Base-by-base conservation (phyloP, 2,888 invertebrate species). In the Drosophila ezoana region DNA sequence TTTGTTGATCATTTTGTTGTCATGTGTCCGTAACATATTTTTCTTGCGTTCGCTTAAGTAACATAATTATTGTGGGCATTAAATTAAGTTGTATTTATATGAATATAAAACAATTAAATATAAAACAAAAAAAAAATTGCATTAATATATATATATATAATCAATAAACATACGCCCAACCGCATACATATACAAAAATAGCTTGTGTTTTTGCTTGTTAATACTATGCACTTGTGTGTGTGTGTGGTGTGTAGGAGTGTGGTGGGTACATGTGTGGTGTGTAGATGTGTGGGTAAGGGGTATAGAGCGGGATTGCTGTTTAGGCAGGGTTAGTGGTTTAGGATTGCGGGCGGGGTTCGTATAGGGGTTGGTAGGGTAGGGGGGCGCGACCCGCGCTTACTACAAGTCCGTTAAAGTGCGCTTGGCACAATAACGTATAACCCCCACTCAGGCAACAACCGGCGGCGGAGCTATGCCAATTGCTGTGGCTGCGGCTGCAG, bases 381-480 rank as follows among this genome's bases (percentile, higher is more conserved):
- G 53, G 13, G 38, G 52, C 51, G 76, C 79, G 76, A 54, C 76
- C 76, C 66, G 81, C 75, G 77, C 75, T 80, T 81, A 81, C 80
- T 90, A 90, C 79, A 90, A 90, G 75, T 90, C 89, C 86, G 89
- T 90, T 81, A 90, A 59, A 76, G 81, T 84, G 76, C 88, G 89
- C 68, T 90, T 90, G 67, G 90, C 90, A 79, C 90, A 90, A 81
- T 89, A 90, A 79, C 90, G 90, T 85, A 90, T 90, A 57, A 90
- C 90, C 89, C 90, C 90, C 90, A 90, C 90, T 90, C 90, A 90
- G 90, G 90, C 90, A 90, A 90, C 90, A 75, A 90, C 90, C 32
- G 90, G 90, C 14, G 90, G 90, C 57, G 88, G 88, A 44, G 86
- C 76, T 85, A 82, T 83, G 59, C 86, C 83, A 59, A 80, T 75